Base-by-base conservation (phyloP, 2,888 invertebrate species). In the Schizaphis graminum region DNA sequence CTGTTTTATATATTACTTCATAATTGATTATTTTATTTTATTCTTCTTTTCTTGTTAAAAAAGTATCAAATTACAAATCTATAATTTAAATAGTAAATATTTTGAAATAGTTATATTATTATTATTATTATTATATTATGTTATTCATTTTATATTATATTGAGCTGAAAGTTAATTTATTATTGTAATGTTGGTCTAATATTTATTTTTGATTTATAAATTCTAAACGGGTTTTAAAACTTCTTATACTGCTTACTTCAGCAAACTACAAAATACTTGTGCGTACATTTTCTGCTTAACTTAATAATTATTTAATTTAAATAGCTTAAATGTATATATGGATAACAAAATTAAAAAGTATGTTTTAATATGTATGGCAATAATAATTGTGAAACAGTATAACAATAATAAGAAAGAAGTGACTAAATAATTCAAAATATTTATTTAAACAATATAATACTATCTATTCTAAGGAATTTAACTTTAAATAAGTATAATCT, bases 1-100 rank as follows among this genome's bases (percentile, higher is more conserved):
- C 77, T 21, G 77, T 77, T 35, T 77, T 77, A 77, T 77, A 35
- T 77, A 35, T 35, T 77, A 35, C 2, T 77, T 77, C 21, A 35
- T 77, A 77, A 77, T 77, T 35, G 77, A 77, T n/a, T 67, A 67
- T n/a, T 67, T n/a, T 67, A 67, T 35, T 77, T 77, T 21, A 77
- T 77, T 35, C 21, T 35, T 8, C 77, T 1, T 35, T 35, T 35
- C 4, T 21, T 35, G 8, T 77, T 35, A 35, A 77, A 35, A 35
- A 35, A 35, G 77, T 35, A 77, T 77, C 77, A 77, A 35, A 77
- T 77, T 21, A 77, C 77, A 77, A 35, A 35, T 21, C 35, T 77
- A 77, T 77, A 35, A 77, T 77, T 41, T 77, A 21, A 77, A 77
- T 77, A 35, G 2, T 35, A 8, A 21, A 77, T 35, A 35, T 21